Evolutionary conservation across 2,113 vertebrate species (phyloP), one percentile per base, ranked within the genome.

Genomic region (Vidua chalybeata): DNA sequence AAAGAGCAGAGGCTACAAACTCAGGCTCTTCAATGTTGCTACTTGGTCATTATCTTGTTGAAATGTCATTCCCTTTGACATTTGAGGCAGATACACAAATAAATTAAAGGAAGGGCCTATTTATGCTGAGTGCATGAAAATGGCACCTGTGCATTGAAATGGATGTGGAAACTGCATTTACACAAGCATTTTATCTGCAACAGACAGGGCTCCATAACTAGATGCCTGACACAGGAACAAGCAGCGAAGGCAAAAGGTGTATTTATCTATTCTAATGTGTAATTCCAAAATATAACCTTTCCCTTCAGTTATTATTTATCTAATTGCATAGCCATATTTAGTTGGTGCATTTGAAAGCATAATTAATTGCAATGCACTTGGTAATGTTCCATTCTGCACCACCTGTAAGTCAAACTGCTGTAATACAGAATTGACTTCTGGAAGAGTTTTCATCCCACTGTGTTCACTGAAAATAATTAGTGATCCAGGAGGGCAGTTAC

Each of bases 271-370:
- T 93, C 51, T 61, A 87, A 88, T 15, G 22, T 58, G 37, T 46
- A 89, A 87, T 94, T 94, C 81, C 90, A 94, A 82, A 93, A 93
- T 87, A 76, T 30, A 93, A 91, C 88, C 93, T 94, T 96, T 94
- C 87, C 61, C 66, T 95, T 95, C 9, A 1, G 80, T 87, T 92
- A 96, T 93, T 93, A 96, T 93, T 93, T 93, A 81, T 93, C 88
- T 96, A 97, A 96, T 93, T 96, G 88, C 88, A 84, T 54, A 94
- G 77, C 76, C 80, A 93, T 84, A 96, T 94, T 92, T 95, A 94
- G 93, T 66, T 5, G 0, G 76, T 89, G 73, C 77, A 76, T 94
- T 94, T 93, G 80, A 96, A 95, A 96, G 92, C 86, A 90, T 94
- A 90, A 96, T 92, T 94, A 97, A 95, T 94, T 92, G 66, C 52